These are phyloP conservation scores for Tethya wilhelma DNA, from an alignment of 37 sponge, comb jelly and placozoan genomes.

Conservation along the genomic window DNA sequence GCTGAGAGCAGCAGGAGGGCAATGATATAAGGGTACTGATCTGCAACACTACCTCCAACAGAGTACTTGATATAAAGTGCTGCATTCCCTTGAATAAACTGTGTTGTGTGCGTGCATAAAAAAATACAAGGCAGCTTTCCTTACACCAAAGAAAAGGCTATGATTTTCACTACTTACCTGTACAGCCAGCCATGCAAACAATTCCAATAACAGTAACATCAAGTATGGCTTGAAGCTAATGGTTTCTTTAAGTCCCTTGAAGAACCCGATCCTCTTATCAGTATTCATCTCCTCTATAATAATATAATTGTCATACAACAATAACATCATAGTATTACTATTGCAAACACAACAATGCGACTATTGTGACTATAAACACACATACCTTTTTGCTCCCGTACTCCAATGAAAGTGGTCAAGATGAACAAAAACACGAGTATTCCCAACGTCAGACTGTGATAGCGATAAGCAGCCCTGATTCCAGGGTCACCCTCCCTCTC, in stretches of 20 bases:
- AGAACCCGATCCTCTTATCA: conserved; percentile 52
- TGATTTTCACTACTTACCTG: conserved; percentile 68
- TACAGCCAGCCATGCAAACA: conserved; percentile 75
- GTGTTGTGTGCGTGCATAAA: not conserved
- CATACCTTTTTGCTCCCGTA: conserved; percentile 70
- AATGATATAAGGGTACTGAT: conserved; percentile 78
- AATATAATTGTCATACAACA: no score
- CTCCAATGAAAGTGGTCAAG: conserved; percentile 52
- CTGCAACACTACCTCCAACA: conserved; percentile 40
- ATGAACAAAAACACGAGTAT: conserved; percentile 47
- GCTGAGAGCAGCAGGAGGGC: conserved; percentile 49
- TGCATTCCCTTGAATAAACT: conserved; percentile 80
- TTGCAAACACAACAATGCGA: not conserved
- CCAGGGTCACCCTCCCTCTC: not conserved
- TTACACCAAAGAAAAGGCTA: no score
- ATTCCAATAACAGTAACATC: conserved; percentile 41
- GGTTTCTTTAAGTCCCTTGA: conserved; percentile 35
- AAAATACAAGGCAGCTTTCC: no score
- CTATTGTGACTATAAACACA: not conserved
- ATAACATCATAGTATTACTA: not conserved
- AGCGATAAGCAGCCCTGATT: conserved; percentile 44
- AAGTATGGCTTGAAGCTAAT: conserved; percentile 62
- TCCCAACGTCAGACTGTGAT: conserved; percentile 52
- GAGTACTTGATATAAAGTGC: conserved; percentile 79
- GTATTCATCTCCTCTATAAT: conserved; percentile 30